Conservation (phyloP, 2,888 invertebrate species). For the Scaptomyza reducta region DNA sequence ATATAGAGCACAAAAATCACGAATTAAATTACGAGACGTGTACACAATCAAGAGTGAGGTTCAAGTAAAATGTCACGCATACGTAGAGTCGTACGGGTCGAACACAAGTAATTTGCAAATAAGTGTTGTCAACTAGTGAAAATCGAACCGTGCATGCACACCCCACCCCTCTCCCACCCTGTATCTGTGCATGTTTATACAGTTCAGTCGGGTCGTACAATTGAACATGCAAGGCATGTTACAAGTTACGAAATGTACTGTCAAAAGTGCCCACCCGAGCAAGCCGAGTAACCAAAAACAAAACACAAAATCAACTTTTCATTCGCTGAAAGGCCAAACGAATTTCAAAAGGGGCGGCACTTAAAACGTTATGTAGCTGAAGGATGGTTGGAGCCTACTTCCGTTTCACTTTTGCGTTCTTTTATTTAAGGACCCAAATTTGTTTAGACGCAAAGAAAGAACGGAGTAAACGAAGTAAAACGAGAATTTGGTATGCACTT, state of each 20-base stretch:
- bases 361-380: conserved; percentile 1
- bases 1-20: conserved; percentile 19
- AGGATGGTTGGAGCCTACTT: conserved; percentile 16
- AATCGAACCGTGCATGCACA: conserved; percentile 42
- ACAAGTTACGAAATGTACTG: conserved; percentile 57
- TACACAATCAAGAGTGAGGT: conserved; percentile 10
- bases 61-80: conserved; percentile 31
- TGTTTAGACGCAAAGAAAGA: conserved; percentile 35
- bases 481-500: conserved; percentile 54
- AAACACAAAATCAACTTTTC: conserved; percentile 55
- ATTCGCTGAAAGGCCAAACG: conserved; percentile 31
- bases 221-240: conserved; percentile 71
- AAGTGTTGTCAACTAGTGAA: conserved; percentile 67
- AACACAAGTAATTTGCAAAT: conserved; percentile 71
- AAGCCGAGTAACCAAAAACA: conserved; percentile 34
- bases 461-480: conserved; percentile 17
- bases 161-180: neutral
- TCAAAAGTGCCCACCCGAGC: conserved; percentile 46
- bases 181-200: conserved; percentile 20
- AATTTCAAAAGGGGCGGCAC: conserved; percentile 14
- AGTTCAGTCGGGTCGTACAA: conserved; percentile 34
- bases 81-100: conserved; percentile 34
- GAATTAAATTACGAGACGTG: conserved; percentile 32
- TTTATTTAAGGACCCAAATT: conserved; percentile 47
- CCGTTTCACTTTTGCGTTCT: conserved; percentile 41